Conservation (phyloP, 2,113 vertebrate genomes). For the Pithys albifrons region DNA sequence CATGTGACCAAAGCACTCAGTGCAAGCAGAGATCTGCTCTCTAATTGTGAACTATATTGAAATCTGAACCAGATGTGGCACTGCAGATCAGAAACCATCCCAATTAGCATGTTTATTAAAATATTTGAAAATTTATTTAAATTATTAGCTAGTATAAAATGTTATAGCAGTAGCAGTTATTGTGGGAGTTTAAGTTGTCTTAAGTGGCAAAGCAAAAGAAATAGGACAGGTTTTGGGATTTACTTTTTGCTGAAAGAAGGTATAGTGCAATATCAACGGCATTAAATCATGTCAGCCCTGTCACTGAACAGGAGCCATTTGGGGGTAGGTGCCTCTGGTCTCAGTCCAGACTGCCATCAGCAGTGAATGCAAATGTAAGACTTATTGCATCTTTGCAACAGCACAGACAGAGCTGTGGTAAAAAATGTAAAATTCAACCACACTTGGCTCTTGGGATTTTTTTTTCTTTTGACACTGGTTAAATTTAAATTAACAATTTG, state of each 20-base stretch:
- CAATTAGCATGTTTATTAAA: slow-evolving; percentile 22
- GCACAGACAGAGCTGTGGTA: neutral
- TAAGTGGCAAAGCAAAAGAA: neutral
- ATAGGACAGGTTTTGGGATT: neutral
- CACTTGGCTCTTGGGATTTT: neutral
- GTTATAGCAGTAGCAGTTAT: neutral
- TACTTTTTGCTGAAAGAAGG: neutral
- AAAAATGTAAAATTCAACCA: neutral
- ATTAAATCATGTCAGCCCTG: neutral
- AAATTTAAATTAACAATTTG: neutral
- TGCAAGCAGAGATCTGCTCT: neutral
- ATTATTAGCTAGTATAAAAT: neutral
- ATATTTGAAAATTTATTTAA: neutral
- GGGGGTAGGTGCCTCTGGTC: neutral
- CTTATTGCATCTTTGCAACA: neutral
- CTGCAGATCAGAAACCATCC: neutral
- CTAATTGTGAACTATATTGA: neutral
- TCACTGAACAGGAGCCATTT: neutral
- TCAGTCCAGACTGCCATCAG: neutral
- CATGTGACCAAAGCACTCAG: neutral
- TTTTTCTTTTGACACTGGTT: neutral
- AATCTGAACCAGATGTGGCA: neutral
- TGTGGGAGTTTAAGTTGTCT: neutral
- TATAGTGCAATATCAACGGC: neutral
- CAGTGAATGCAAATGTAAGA: rapidly evolving